Evolutionary conservation across 2,797 vertebrate species (phyloP), one percentile per base, ranked within the genome.

Genomic region (Phrynocephalus vlangalii): DNA sequence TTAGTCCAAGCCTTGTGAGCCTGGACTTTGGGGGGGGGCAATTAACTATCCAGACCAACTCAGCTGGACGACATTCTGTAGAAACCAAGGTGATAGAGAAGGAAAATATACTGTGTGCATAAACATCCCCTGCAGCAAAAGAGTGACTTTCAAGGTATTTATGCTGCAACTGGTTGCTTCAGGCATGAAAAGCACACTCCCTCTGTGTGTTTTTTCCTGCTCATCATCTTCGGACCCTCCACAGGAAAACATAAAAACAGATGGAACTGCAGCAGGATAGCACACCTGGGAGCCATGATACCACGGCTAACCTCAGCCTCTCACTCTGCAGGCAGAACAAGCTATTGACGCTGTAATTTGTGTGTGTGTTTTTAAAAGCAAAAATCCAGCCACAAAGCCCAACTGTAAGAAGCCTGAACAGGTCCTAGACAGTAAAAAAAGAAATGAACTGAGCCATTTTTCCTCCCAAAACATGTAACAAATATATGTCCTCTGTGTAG

Each of bases 31-130:
- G 38, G 38, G 38, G 38, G 38, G 38, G n/a, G 76, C 38, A 72
- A 72, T 84, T 72, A 73, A 77, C 33, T 16, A 80, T 28, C n/a
- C 60, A 79, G 68, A 79, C 79, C 13, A 63, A 50, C n/a, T 82
- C 66, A 72, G 18, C 50, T 24, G 50, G 50, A 79, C 48, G 48
- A 73, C 52, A 63, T 33, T 72, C 72, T 71, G 68, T 30, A 72
- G 75, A n/a, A 10, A 9, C 24, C 38, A 38, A 70, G 3, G 66
- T 24, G 44, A 50, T 73, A 48, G n/a, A 44, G 28, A 44, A 77
- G 50, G 56, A 81, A 75, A 44, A 44, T 44, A 44, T 44, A 5
- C 38, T 4, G 38, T 44, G 5, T 44, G 38, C 38, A 44, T 44
- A 44, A 44, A 44, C 5, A 11, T 33, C 24, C 38, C 3, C 73